A percentile compares a stretch with the other conserved stretches of the same genome.
Conservation (phyloP, 2,797 vertebrate species). For the Megalops cyprinoides region DNA sequence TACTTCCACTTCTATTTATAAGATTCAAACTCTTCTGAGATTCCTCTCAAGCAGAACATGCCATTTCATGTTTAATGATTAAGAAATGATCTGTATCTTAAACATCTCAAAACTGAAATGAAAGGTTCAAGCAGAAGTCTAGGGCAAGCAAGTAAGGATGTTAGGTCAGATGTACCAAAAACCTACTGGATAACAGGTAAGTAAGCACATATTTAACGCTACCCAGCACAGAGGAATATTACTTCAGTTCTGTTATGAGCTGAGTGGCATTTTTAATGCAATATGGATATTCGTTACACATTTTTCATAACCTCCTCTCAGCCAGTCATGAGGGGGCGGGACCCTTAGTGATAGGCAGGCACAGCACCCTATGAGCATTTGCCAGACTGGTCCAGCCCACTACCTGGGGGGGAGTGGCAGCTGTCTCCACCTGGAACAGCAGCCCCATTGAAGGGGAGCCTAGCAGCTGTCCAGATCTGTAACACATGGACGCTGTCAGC, state of each 20-base stretch:
- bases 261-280: not conserved
- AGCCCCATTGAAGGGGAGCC: constrained; percentile 63
- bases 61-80: too few species aligned
- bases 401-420: constrained; percentile 75
- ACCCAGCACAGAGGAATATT: too few species aligned
- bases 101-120: too few species aligned
- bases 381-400: constrained; percentile 14
- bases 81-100: too few species aligned
- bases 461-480: constrained; percentile 74
- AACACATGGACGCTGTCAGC: constrained; percentile 81
- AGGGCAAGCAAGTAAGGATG: too few species aligned
- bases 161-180: too few species aligned
- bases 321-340: not conserved
- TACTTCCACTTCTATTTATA: too few species aligned
- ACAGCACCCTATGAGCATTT: not conserved
- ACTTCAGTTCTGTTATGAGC: not conserved
- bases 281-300: not conserved
- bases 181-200: too few species aligned
- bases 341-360: not conserved
- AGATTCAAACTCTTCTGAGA: too few species aligned
- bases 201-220: not conserved
- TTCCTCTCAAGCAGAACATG: too few species aligned
- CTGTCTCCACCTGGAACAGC: constrained; percentile 82
- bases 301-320: not conserved
- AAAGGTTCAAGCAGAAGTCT: too few species aligned